Evolutionary conservation across 1,140 invertebrate genomes (phyloP), one percentile per base, ranked within the genome.

Genomic region (Drosophila biarmipes): DNA sequence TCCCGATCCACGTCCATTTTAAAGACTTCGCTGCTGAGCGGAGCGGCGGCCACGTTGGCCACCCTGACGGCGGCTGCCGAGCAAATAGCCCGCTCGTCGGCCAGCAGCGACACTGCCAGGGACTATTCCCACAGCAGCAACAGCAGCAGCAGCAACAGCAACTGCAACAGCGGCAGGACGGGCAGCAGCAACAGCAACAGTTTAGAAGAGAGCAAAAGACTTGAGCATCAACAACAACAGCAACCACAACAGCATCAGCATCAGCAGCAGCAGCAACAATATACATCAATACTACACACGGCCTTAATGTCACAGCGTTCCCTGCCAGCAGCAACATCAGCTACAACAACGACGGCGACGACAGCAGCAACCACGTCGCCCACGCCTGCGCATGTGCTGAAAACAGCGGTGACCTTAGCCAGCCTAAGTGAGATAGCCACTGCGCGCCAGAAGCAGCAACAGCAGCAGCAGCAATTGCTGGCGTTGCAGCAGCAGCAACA

Each of bases 201-300:
- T 66, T 75, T 84, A 72, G 78, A 84, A 85, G 80, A 80, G 80
- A 90, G 69, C 76, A 84, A 90, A 84, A 90, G 84, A 90, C 86
- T 87, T 81, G 74, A 55, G 34, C 78, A 82, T 52, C 77, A 67
- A 48, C 75, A 77, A 27, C 73, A 59, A 40, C 74, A 77, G 48
- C 73, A 43, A 43, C 63, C 31, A 6, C 37, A 42, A 11, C 40
- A 10, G 5, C 40, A 43, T 5, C 40, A 43, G n/a, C 78, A 81
- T 29, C 74, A 78, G 40, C 74, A 45, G 5, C 76, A 38, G 14
- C 75, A 73, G 14, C 85, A 75, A 54, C 78, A 82, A 56, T 91
- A 91, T 75, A 92, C 78, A 75, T 92, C 91, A 75, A 92, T 92
- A 66, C 61, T 92, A 67, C 91, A 92, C 69, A 74, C 91, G 71